These are phyloP conservation scores for Ophion costatus DNA, from an alignment of 2,888 invertebrate genomes.

Conservation along the genomic window DNA sequence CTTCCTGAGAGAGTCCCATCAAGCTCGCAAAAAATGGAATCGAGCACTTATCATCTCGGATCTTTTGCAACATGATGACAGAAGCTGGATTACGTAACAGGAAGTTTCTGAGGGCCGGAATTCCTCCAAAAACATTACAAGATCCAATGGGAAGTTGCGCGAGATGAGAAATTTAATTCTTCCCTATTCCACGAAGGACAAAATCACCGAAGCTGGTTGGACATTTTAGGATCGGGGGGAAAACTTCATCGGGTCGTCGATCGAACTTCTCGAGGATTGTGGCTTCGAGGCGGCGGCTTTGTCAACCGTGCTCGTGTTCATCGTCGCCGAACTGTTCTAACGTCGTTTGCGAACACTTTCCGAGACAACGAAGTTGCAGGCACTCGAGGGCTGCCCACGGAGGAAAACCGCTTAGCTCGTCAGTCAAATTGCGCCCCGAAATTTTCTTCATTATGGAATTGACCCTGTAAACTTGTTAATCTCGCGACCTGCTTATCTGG, in stretches of 20 bases:
- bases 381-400: slow-evolving; percentile 16
- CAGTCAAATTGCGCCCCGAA: slow-evolving; percentile 31
- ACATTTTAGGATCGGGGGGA: not conserved
- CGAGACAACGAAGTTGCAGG: slow-evolving; percentile 39
- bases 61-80: too few relatives aligned
- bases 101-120: too few relatives aligned
- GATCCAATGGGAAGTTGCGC: too few relatives aligned
- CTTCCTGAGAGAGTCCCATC: too few relatives aligned
- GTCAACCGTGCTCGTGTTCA: slow-evolving; percentile 7
- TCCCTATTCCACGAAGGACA: too few relatives aligned
- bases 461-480: not conserved
- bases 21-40: too few relatives aligned
- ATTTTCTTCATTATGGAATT: slow-evolving; percentile 34
- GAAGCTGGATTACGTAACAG: too few relatives aligned
- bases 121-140: too few relatives aligned
- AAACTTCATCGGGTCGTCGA: not conserved
- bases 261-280: not conserved
- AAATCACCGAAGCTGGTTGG: not conserved
- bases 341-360: slow-evolving; percentile 37
- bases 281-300: not conserved
- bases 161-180: too few relatives aligned
- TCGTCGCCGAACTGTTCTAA: slow-evolving; percentile 29
- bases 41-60: too few relatives aligned
- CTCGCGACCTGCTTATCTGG: too few relatives aligned
- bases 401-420: slow-evolving; percentile 30